Percentiles rank a stretch among this genome's conserved stretches.
phyloP scores from a whole-genome alignment of 2,797 vertebrate species.

The Sparidentex hasta region DNA sequence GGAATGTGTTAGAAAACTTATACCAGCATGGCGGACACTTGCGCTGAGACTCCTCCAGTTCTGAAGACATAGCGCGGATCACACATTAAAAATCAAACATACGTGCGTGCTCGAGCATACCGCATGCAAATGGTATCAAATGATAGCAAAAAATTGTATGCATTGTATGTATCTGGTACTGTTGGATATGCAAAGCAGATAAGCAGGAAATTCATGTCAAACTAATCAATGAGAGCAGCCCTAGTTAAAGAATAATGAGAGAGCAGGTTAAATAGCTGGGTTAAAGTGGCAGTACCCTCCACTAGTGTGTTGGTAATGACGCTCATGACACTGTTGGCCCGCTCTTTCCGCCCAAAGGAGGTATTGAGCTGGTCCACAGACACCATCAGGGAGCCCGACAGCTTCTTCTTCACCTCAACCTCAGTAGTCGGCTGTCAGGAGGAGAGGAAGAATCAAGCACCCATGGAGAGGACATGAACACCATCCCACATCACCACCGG shows the following conservation, averaged over 20 bases:
- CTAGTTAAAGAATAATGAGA: constrained; percentile 83
- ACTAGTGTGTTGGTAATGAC: constrained; percentile 98
- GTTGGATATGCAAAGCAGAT: constrained; percentile 85
- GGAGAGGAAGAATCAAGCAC: constrained; percentile 86
- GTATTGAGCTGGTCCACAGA: constrained; percentile 98
- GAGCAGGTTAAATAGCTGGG: constrained; percentile 84
- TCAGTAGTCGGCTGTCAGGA: constrained; percentile 94
- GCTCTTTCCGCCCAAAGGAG: constrained; percentile 96
- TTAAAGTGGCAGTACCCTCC: constrained; percentile 91
- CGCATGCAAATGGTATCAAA: constrained; percentile 80
- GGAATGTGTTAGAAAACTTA: constrained; percentile 97
- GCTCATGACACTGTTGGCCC: constrained; percentile 98
- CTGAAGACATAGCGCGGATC: constrained; percentile 84
- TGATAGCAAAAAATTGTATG: constrained; percentile 77
- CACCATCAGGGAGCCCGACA: constrained; percentile 96
- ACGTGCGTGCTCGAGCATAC: constrained; percentile 60
- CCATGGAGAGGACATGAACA: constrained; percentile 85
- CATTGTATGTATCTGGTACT: constrained; percentile 86
- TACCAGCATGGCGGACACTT: constrained; percentile 99
- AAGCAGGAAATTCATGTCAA: constrained; percentile 86
- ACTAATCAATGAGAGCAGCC: constrained; percentile 83
- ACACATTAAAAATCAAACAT: constrained; percentile 77
- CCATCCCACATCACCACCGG: constrained; percentile 81
- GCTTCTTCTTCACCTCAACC: constrained; percentile 97
- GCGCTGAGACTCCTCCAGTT: constrained; percentile 98